These are phyloP conservation scores for Arnoldichthys spilopterus DNA, from an alignment of 2,797 vertebrate genomes.

Conservation along the genomic window DNA sequence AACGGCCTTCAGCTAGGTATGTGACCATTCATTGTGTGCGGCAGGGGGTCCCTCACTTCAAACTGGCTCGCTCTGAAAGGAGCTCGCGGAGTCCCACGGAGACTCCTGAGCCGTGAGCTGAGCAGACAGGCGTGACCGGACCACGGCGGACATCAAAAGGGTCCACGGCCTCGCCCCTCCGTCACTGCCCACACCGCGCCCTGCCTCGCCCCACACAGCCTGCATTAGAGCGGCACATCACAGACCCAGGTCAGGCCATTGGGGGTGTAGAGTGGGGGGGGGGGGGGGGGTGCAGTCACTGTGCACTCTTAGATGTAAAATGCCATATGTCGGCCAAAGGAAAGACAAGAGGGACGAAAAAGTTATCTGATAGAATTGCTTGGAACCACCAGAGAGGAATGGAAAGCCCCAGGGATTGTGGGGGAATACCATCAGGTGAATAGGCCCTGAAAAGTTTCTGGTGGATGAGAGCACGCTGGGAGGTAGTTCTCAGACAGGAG, in stretches of 20 bases:
- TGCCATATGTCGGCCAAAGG: conserved; percentile 40
- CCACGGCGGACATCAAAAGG: conserved; percentile 59
- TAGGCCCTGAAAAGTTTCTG: conserved; percentile 30
- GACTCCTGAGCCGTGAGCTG: conserved; percentile 56
- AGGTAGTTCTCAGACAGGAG: conserved; percentile 19
- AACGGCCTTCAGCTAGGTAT: conserved; percentile 72
- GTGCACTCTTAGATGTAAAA: conserved; percentile 29
- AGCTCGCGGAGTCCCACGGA: conserved; percentile 55
- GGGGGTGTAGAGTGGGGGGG: not conserved
- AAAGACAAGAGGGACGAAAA: conserved; percentile 10
- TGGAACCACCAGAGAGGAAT: not conserved
- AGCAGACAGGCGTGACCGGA: conserved; percentile 62
- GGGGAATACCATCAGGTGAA: conserved; percentile 55
- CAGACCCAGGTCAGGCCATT: not conserved
- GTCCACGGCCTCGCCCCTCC: conserved; percentile 15
- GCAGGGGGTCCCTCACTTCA: conserved; percentile 73
- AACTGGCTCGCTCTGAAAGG: conserved; percentile 58
- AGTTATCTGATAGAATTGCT: conserved; percentile 32
- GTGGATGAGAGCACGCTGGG: conserved; percentile 40
- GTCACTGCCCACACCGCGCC: conserved; percentile 32
- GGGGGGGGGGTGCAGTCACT: not conserved
- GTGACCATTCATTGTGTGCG: conserved; percentile 68
- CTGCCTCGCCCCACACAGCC: conserved; percentile 25
- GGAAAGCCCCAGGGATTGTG: conserved; percentile 37
- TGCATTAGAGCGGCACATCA: conserved; percentile 39